These are phyloP conservation scores for Synanthedon vespiformis DNA, from an alignment of 2,888 invertebrate genomes.

Conservation along the genomic window DNA sequence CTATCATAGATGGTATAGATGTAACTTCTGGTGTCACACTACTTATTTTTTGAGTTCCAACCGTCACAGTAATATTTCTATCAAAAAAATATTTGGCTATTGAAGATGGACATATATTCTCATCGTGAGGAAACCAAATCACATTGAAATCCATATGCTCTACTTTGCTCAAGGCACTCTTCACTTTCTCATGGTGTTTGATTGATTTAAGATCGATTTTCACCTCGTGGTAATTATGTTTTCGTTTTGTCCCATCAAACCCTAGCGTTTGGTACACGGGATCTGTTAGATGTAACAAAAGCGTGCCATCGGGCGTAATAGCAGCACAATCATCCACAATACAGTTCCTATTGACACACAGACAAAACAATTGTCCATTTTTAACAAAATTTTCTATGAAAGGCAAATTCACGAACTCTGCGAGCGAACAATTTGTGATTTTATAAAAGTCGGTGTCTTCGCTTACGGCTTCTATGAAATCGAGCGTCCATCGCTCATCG, in stretches of 20 bases:
- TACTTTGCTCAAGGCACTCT: conserved; percentile 27
- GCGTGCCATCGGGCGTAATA: conserved; percentile 43
- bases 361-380: conserved; percentile 39
- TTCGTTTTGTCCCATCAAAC: conserved; percentile 43
- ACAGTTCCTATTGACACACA: conserved; percentile 38
- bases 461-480: conserved; percentile 27
- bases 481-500: conserved; percentile 41
- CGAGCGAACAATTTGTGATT: conserved; percentile 29
- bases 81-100: conserved; percentile 54
- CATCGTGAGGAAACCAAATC: conserved; percentile 41
- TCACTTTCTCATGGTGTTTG: conserved; percentile 24
- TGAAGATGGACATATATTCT: conserved; percentile 50
- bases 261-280: conserved; percentile 51
- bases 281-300: conserved; percentile 40
- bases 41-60: conserved; percentile 20
- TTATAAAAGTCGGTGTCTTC: conserved; percentile 52
- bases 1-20: conserved; percentile 37
- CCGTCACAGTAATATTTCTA: conserved; percentile 24
- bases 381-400: conserved; percentile 51
- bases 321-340: conserved; percentile 44
- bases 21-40: conserved; percentile 28
- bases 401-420: conserved; percentile 34
- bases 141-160: conserved; percentile 37
- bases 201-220: conserved; percentile 34
- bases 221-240: conserved; percentile 41